Conservation (phyloP, 2,113 vertebrate species). For the Takifugu bimaculatus region DNA sequence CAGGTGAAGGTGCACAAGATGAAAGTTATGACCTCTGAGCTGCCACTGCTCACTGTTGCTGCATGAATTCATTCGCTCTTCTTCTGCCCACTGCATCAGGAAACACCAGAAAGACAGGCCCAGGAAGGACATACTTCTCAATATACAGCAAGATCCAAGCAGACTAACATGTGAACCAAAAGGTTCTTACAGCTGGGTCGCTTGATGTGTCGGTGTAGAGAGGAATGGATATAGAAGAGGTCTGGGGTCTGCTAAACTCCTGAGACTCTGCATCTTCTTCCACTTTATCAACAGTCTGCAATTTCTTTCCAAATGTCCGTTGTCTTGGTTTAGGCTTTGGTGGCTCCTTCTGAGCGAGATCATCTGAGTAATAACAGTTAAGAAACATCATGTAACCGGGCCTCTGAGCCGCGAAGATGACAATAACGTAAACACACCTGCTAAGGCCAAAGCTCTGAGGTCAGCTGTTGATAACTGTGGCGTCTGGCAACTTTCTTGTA, state of each 20-base stretch:
- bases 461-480: constrained; percentile 54
- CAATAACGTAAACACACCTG: constrained; percentile 65
- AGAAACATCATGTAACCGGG: background rate
- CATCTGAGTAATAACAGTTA: constrained; percentile 40
- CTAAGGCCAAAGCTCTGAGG: constrained; percentile 33
- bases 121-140: background rate
- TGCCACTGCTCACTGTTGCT: constrained; percentile 43
- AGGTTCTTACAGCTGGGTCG: constrained; percentile 44
- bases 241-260: constrained; percentile 38
- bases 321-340: constrained; percentile 77
- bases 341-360: constrained; percentile 45
- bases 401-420: background rate
- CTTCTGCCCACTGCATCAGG: constrained; percentile 62
- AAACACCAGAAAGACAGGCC: constrained; percentile 15
- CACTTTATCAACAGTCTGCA: constrained; percentile 43
- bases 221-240: constrained; percentile 53
- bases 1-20: constrained; percentile 39
- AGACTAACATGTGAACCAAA: constrained; percentile 45
- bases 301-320: constrained; percentile 63
- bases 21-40: constrained; percentile 29
- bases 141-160: background rate
- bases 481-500: constrained; percentile 41
- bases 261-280: constrained; percentile 43
- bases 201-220: constrained; percentile 44
- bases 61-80: constrained; percentile 30